Percentiles rank a stretch among this genome's conserved stretches.
These are phyloP conservation scores for Ooceraea biroi DNA, from an alignment of 1,140 invertebrate species.

Conservation along the genomic window DNA sequence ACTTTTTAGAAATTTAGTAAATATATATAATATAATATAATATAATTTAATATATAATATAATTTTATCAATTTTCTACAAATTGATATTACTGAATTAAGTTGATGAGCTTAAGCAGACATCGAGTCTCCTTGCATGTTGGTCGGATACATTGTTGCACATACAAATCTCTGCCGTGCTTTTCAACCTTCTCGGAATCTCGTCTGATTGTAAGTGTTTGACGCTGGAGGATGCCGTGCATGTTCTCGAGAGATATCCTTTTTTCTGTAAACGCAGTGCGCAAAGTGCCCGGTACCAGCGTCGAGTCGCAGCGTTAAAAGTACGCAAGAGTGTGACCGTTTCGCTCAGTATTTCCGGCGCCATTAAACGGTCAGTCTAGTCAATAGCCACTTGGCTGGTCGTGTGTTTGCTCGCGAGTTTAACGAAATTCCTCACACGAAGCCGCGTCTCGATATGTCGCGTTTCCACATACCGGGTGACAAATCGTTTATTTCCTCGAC, in stretches of 20 bases:
- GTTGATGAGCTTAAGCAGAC: neutral
- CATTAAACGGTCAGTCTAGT: slow-evolving; percentile 70
- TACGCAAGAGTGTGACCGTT: slow-evolving; percentile 69
- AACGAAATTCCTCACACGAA: slow-evolving; percentile 69
- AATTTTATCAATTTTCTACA: too few relatives aligned
- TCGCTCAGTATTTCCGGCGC: slow-evolving; percentile 69
- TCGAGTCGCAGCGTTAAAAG: slow-evolving; percentile 32
- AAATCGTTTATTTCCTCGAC: neutral
- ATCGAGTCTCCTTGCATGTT: neutral
- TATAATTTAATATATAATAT: too few relatives aligned
- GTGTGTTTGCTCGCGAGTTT: slow-evolving; percentile 68
- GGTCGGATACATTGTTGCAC: slow-evolving; percentile 8
- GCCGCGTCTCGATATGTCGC: slow-evolving; percentile 45
- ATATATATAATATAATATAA: too few relatives aligned
- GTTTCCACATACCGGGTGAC: slow-evolving; percentile 19
- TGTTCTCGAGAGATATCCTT: slow-evolving; percentile 45
- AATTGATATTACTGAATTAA: neutral
- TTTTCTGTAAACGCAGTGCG: slow-evolving; percentile 10
- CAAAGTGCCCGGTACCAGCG: slow-evolving; percentile 20
- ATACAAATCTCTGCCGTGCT: slow-evolving; percentile 13
- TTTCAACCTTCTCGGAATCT: slow-evolving; percentile 55
- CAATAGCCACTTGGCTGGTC: slow-evolving; percentile 61
- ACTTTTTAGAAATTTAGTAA: slow-evolving; percentile 2
- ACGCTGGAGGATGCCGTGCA: slow-evolving; percentile 13
- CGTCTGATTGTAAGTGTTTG: slow-evolving; percentile 35